phyloP scores from a whole-genome alignment of 2,113 vertebrate genomes.

The Cynoglossus semilaevis region DNA sequence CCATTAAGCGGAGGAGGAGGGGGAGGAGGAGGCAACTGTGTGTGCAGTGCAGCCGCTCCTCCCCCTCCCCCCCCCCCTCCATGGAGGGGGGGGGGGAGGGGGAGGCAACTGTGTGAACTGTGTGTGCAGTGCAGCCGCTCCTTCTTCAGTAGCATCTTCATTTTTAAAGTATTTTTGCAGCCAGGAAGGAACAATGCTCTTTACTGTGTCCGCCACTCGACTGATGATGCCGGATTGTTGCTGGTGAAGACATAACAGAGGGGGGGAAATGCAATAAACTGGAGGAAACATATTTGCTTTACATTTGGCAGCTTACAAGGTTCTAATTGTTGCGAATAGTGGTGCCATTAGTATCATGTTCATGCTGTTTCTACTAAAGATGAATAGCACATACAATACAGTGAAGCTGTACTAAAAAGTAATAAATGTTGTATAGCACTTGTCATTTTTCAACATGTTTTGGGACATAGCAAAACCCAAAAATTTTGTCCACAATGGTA shows the following conservation, averaged over 20 bases:
- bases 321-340: too few species aligned
- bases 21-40: constrained; percentile 59
- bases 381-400: too few species aligned
- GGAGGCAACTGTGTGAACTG: constrained; percentile 69
- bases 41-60: constrained; percentile 22
- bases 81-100: too few species aligned
- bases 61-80: constrained; percentile 78
- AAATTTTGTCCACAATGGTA: too few species aligned
- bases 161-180: constrained; percentile 93
- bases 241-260: constrained; percentile 26
- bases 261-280: not conserved
- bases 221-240: constrained; percentile 88
- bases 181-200: constrained; percentile 95
- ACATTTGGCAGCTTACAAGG: too few species aligned
- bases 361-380: too few species aligned
- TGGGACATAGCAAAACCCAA: too few species aligned
- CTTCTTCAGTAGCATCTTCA: constrained; percentile 76
- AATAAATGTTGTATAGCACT: too few species aligned
- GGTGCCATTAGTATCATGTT: too few species aligned
- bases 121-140: constrained; percentile 16
- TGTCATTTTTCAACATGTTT: too few species aligned
- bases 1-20: constrained; percentile 75
- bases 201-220: constrained; percentile 93
- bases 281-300: not conserved
- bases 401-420: too few species aligned